Evolutionary conservation across 2,888 invertebrate genomes (phyloP).

Genomic region (Drepanosiphum platanoidis): DNA sequence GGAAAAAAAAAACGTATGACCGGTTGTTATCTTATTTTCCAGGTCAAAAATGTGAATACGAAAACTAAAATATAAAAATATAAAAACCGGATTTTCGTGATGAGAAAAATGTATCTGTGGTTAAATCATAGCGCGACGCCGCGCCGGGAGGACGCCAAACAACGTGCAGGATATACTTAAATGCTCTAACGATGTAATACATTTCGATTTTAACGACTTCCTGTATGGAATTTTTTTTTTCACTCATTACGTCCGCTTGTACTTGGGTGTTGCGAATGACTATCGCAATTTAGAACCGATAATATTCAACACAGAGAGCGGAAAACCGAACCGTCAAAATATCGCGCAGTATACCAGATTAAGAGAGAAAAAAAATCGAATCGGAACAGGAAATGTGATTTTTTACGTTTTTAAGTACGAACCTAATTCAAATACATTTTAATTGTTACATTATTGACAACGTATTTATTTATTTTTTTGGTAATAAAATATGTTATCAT

Average conservation of each 20-base stretch:
- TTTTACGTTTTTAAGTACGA: too few species aligned
- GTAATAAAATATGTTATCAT: too few species aligned
- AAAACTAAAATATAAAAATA: background rate
- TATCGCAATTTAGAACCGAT: background rate
- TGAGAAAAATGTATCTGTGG: background rate
- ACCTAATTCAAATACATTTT: too few species aligned
- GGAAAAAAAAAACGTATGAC: constrained; percentile 8
- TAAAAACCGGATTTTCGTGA: constrained; percentile 22
- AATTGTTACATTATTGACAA: too few species aligned
- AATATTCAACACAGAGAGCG: too few species aligned
- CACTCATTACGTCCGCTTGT: background rate
- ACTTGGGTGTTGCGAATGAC: background rate
- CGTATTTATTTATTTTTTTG: too few species aligned
- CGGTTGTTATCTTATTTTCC: constrained; percentile 35
- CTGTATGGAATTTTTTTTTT: background rate
- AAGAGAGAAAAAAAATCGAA: too few species aligned
- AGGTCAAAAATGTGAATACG: constrained; percentile 36
- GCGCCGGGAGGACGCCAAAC: background rate
- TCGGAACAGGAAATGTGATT: too few species aligned
- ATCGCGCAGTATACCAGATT: too few species aligned
- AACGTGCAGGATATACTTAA: background rate
- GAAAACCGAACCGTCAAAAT: too few species aligned
- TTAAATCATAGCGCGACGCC: background rate
- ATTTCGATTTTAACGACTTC: constrained; percentile 28
- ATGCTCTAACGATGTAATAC: background rate